Base-by-base conservation (phyloP, 53 echinoderm and acorn worm species). In the Henricia sp. region DNA sequence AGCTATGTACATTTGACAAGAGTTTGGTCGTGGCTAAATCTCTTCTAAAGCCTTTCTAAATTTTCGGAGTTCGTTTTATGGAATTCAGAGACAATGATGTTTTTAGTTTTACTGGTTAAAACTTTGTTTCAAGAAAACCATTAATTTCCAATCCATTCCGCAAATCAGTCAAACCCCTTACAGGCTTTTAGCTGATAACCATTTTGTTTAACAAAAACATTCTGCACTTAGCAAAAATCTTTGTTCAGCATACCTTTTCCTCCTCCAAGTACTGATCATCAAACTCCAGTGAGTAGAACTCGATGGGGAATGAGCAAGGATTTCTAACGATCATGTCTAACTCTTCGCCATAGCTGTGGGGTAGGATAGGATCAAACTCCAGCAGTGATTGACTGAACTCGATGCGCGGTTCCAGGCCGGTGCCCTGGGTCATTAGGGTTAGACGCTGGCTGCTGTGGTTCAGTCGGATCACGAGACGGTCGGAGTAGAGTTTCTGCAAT, bases 261-360 rank as follows among this genome's bases (percentile, higher is more conserved):
- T 99, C 99, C 27, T 91, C 91, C 8, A 99, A 85, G 52, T 99
- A 99, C 85, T 99, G 99, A 48, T 88, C 91, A 60, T 99, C 99
- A 89, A 90, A 99, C 78, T 99, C 99, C 89, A 99, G 60, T 3
- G 99, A 99, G 77, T 99, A 99, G 82, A 99, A 99, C 85, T 99
- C 99, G 11, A 99, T 88, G 19, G 99, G 99, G 70, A 94, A 99
- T 58, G 84, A 72, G 74, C 94, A 92, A 8, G 99, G 99, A 68
- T 99, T 99, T 85, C 88, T 92, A 38, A 99, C 89, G 13, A 99
- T 74, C 0, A 99, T 89, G 32, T 99, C 99, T 50, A 95, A 91
- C 71, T 99, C 99, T 36, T 99, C 99, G 17, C 99, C 99, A 19
- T 84, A 70, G 59, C 94, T 95, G 87, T 99, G 99, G 12, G 99